phyloP scores from a whole-genome alignment of 2,888 invertebrate genomes.

The Ichneumon xanthorius region DNA sequence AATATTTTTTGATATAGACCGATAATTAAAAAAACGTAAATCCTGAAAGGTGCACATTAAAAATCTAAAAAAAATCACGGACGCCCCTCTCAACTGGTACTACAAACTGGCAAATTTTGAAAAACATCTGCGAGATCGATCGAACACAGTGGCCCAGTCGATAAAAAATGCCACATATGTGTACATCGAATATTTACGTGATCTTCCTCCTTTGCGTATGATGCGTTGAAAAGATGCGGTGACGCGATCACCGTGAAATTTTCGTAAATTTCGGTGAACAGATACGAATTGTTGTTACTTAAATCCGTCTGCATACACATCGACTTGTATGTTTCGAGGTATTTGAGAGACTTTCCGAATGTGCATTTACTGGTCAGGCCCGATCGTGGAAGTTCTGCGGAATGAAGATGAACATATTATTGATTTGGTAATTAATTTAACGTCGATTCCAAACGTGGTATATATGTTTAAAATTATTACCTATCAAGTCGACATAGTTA shows the following conservation, averaged over 20 bases:
- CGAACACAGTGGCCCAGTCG: too few relatives aligned
- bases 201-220: conserved; percentile 60
- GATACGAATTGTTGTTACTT: conserved; percentile 81
- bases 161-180: neutral
- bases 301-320: conserved; percentile 83
- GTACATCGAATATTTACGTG: conserved; percentile 54
- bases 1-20: too few relatives aligned
- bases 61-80: too few relatives aligned
- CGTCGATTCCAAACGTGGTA: neutral
- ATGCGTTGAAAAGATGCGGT: conserved; percentile 75
- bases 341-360: conserved; percentile 83
- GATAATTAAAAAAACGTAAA: too few relatives aligned
- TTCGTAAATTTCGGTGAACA: conserved; percentile 80
- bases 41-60: too few relatives aligned
- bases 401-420: conserved; percentile 19
- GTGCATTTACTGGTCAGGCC: conserved; percentile 80
- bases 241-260: conserved; percentile 79
- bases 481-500: conserved; percentile 43
- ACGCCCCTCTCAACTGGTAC: too few relatives aligned
- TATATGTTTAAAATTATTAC: conserved; percentile 9
- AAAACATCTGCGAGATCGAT: too few relatives aligned
- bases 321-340: conserved; percentile 84
- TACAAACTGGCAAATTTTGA: too few relatives aligned
- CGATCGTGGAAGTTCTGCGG: conserved; percentile 78
- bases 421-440: neutral